Conservation (phyloP, 2,113 vertebrate species). For the Trichechus manatus region DNA sequence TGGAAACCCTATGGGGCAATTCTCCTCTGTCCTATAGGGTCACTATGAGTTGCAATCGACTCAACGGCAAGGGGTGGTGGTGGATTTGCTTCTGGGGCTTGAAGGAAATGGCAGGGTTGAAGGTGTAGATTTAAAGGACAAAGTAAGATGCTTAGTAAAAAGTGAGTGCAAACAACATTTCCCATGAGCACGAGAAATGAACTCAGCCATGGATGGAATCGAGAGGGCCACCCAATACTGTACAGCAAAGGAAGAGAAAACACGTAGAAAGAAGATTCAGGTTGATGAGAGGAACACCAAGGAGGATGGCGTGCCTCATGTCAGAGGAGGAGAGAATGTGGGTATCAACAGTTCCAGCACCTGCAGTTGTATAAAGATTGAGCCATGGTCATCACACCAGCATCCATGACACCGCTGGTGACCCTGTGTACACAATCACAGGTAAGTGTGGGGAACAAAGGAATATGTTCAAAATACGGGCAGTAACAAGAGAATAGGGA, state of each 20-base stretch:
- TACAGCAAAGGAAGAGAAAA: background rate
- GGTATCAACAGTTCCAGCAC: too few species aligned
- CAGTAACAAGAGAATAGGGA: background rate
- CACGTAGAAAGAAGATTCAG: background rate
- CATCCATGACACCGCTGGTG: accelerated
- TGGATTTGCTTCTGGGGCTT: background rate
- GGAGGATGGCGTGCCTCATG: accelerated
- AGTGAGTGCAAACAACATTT: too few species aligned
- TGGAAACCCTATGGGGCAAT: too few species aligned
- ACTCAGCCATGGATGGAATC: background rate
- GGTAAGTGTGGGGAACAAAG: background rate
- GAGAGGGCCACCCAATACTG: background rate
- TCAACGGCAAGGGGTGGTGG: background rate
- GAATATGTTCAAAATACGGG: background rate
- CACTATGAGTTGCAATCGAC: too few species aligned
- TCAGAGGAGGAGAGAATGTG: accelerated
- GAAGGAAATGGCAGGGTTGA: background rate
- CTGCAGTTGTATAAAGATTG: accelerated
- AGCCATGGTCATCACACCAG: accelerated
- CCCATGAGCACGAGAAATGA: background rate
- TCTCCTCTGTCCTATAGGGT: too few species aligned
- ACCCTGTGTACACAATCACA: background rate
- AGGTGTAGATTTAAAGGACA: background rate
- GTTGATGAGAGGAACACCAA: background rate
- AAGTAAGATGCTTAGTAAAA: background rate